These are phyloP conservation scores for Anneissia japonica DNA, from an alignment of 35 echinoderm and acorn worm species.

Conservation along the genomic window DNA sequence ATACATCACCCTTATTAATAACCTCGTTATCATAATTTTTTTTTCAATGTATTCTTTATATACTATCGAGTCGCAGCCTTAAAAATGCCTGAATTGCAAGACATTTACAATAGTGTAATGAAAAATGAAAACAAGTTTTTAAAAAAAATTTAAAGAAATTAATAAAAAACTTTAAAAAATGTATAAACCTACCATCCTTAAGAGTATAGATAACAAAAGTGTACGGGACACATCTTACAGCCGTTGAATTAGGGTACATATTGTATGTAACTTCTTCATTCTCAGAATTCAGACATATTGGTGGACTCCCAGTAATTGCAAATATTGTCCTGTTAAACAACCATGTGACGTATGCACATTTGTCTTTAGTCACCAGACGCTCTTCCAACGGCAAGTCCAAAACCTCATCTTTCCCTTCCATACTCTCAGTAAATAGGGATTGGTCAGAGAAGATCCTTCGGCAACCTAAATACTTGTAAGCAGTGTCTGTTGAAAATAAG, in stretches of 20 bases:
- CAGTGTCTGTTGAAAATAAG: background rate
- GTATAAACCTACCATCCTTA: background rate
- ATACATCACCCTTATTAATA: too few relatives aligned
- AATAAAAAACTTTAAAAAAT: too few relatives aligned
- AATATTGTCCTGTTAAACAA: background rate
- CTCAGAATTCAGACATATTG: background rate
- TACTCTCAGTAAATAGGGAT: background rate
- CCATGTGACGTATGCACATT: background rate
- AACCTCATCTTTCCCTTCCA: background rate
- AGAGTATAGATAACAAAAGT: background rate
- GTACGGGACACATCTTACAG: background rate
- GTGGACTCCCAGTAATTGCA: background rate
- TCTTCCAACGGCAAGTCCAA: background rate
- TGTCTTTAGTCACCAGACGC: background rate
- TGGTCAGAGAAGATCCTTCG: background rate
- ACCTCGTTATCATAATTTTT: too few relatives aligned
- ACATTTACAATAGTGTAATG: too few relatives aligned
- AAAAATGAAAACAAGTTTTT: too few relatives aligned
- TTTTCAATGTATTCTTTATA: too few relatives aligned
- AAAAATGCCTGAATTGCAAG: too few relatives aligned
- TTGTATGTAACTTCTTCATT: background rate
- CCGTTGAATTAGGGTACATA: background rate
- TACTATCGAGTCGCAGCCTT: too few relatives aligned
- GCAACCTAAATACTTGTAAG: background rate
- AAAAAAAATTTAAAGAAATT: too few relatives aligned